Evolutionary conservation across 2,113 vertebrate genomes (phyloP).

Genomic region (Mustelus asterias): DNA sequence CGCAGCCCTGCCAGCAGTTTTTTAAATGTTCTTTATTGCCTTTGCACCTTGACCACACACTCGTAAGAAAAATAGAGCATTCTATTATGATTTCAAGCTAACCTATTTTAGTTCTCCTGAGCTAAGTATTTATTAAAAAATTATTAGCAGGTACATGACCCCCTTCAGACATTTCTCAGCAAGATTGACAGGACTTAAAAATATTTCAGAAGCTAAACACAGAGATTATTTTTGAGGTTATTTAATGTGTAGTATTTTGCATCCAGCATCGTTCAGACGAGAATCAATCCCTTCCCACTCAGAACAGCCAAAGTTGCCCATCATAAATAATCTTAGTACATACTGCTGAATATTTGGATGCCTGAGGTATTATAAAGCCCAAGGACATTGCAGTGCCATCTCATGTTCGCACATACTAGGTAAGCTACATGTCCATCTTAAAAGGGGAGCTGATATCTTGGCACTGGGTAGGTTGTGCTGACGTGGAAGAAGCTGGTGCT

Average conservation of each 20-base stretch:
- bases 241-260: background rate
- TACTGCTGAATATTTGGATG: background rate
- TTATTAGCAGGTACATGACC: background rate
- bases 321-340: background rate
- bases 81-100: background rate
- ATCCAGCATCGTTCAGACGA: background rate
- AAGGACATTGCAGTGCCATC: background rate
- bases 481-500: background rate
- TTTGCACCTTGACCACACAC: background rate
- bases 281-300: background rate
- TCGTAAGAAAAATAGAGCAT: background rate
- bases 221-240: slow-evolving; percentile 24
- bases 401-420: background rate
- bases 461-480: background rate
- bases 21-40: background rate
- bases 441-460: background rate
- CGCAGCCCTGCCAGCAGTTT: background rate
- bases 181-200: background rate
- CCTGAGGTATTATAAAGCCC: background rate
- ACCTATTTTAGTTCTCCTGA: background rate
- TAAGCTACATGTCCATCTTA: too few relatives aligned
- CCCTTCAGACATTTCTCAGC: background rate
- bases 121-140: slow-evolving; percentile 27
- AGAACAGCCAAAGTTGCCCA: background rate
- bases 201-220: slow-evolving; percentile 27